Base-by-base conservation (phyloP, 2,888 invertebrate genomes). In the Amorpha juglandis region DNA sequence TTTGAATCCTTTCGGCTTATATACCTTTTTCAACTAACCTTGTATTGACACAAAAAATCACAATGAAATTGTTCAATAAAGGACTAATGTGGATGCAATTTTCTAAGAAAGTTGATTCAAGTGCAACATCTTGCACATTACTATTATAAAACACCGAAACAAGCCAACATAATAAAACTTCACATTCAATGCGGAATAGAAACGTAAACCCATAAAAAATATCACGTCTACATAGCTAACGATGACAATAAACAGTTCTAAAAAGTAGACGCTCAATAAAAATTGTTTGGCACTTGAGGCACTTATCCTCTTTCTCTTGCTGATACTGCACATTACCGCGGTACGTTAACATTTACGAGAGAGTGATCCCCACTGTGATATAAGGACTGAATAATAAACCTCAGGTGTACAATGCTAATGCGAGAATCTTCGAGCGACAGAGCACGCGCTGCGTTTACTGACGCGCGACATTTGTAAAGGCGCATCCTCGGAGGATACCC, bases 351-450 rank as follows among this genome's bases (percentile, higher is more conserved):
- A 74, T 81, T 77, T 76, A 77, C 73, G 74, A 74, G 68, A 69
- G 74, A 78, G 66, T 71, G 71, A 74, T 78, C 76, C 71, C 75
- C 66, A 75, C 74, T 75, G 74, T 77, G 73, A 78, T 77, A 73
- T 79, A 76, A 78, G 74, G 69, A 74, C 70, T 74, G 75, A 74
- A 75, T 80, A 77, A 78, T 78, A 78, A 76, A 74, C 68, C 74
- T 77, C 77, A 79, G 80, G 77, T 80, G 76, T 78, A 78, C 75
- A 74, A 79, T 76, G 70, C 70, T 73, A 78, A 79, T 77, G 71
- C 73, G 70, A 68, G 66, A 70, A 71, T 71, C 67, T 74, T 74
- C 69, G 66, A 68, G 69, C 71, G 74, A 72, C 68, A 66, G 64
- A 67, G 52, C 63, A 62, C 64, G 64, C 69, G 55, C 63, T 45